Base-by-base conservation (phyloP, 1,140 invertebrate species). In the Gryon sp. region DNA sequence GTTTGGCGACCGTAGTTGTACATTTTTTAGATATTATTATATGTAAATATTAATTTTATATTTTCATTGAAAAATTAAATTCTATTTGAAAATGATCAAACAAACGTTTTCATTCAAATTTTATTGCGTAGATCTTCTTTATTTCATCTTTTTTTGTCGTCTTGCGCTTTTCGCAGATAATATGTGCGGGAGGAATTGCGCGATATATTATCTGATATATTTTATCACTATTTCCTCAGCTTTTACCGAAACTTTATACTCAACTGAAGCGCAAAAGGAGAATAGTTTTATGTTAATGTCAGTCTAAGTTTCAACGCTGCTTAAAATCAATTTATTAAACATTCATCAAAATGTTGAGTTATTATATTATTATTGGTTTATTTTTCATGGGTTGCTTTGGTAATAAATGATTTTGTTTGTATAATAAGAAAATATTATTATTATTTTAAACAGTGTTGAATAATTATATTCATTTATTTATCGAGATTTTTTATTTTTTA, bases 11-110 rank as follows among this genome's bases (percentile, higher is more conserved):
- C 38, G 30, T 48, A 38, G 20, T 14, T 48, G 9, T 48, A 59
- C 28, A n/a, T 18, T 26, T 48, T 38, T 60, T 2, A 36, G 28
- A 16, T 4, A 32, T 60, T 36, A 48, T 26, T 24, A 24, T 50
- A 28, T 55, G 40, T 46, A 45, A 20, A 53, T 63, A 66, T 66
- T 55, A 55, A 36, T 45, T 66, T 66, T 55, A 45, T 45, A 66
- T 66, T 55, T 66, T 45, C 53, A 65, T 65, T 65, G 36, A 65
- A 15, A 65, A 22, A 46, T 62, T 63, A 63, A 40, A 63, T 50
- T 63, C 52, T 4, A 41, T 63, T 50, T 50, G 9, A 19, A 41
- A 16, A 45, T 15, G n/a, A n/a, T n/a, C n/a, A n/a, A n/a, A n/a
- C n/a, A n/a, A n/a, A n/a, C n/a, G n/a, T n/a, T n/a, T n/a, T n/a